Percentiles rank a stretch among this genome's conserved stretches.
Conservation (phyloP, 2,797 vertebrate genomes). For the Danio aesculapii region DNA sequence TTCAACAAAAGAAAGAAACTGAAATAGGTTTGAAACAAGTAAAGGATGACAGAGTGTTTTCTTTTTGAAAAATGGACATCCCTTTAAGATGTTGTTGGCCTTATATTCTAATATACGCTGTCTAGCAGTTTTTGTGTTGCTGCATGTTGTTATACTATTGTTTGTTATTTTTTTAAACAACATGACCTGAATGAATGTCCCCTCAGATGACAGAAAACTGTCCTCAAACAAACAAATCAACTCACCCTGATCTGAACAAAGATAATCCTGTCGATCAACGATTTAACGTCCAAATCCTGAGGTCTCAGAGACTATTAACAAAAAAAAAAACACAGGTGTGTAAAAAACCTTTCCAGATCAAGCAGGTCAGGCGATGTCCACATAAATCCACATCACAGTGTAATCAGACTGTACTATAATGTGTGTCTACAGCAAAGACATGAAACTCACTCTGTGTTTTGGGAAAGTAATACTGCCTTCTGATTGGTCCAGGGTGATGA, state of each 20-base stretch:
- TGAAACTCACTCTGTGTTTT: slow-evolving; percentile 58
- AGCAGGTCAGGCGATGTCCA: neutral
- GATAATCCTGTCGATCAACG: neutral
- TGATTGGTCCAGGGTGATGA: slow-evolving; percentile 74
- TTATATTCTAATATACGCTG: neutral
- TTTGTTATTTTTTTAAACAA: neutral
- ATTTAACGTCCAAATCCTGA: slow-evolving; percentile 1
- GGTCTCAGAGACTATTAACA: neutral
- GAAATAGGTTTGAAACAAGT: no score
- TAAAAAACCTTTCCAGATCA: neutral
- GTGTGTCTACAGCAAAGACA: neutral
- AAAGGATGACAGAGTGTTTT: no score
- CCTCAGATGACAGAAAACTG: neutral
- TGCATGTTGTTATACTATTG: no score
- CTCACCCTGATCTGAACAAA: slow-evolving; percentile 32
- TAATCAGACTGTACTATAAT: neutral
- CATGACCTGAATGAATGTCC: neutral
- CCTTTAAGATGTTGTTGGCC: no score
- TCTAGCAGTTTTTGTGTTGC: no score
- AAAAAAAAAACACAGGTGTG: neutral
- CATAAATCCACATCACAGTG: neutral
- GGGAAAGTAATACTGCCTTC: slow-evolving; percentile 61
- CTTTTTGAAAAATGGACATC: no score
- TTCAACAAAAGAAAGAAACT: no score
- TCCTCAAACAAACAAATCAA: slow-evolving; percentile 10